phyloP scores from a whole-genome alignment of 1,140 invertebrate genomes.

The Drosophila orosa region DNA sequence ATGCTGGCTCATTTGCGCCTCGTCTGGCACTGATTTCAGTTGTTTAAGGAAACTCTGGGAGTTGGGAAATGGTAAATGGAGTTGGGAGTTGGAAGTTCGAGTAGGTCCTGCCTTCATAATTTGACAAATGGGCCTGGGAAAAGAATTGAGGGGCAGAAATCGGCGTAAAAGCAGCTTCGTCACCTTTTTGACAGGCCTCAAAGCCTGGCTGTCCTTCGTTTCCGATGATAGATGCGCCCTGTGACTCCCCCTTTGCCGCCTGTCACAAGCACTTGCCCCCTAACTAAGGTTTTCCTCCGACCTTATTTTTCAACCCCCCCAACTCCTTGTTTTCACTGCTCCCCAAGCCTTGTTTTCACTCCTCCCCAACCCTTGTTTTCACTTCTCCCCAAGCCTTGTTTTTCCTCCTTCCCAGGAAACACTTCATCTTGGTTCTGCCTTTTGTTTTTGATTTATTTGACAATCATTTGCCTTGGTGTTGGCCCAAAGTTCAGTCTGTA shows the following conservation, averaged over 20 bases:
- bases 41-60: constrained; percentile 25
- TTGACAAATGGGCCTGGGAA: constrained; percentile 65
- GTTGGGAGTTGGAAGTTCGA: constrained; percentile 9
- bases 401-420: neutral
- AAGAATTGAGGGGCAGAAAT: constrained; percentile 8
- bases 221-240: constrained; percentile 49
- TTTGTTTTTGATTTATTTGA: constrained; percentile 78
- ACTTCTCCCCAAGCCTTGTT: neutral
- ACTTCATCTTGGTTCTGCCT: constrained; percentile 43
- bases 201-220: constrained; percentile 8
- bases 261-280: constrained; percentile 25
- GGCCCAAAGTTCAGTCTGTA: constrained; percentile 23
- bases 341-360: neutral
- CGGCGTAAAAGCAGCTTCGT: constrained; percentile 45
- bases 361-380: neutral
- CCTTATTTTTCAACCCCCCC: too few relatives aligned
- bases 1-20: constrained; percentile 77
- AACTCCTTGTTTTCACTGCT: neutral
- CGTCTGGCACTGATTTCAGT: constrained; percentile 64
- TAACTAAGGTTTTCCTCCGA: neutral
- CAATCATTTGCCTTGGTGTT: constrained; percentile 71
- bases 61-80: constrained; percentile 18
- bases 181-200: constrained; percentile 70
- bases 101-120: constrained; percentile 49
- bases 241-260: constrained; percentile 8